Evolutionary conservation across 2,113 vertebrate genomes (phyloP), one percentile per base, ranked within the genome.

Genomic region (Oenanthe oenanthe): DNA sequence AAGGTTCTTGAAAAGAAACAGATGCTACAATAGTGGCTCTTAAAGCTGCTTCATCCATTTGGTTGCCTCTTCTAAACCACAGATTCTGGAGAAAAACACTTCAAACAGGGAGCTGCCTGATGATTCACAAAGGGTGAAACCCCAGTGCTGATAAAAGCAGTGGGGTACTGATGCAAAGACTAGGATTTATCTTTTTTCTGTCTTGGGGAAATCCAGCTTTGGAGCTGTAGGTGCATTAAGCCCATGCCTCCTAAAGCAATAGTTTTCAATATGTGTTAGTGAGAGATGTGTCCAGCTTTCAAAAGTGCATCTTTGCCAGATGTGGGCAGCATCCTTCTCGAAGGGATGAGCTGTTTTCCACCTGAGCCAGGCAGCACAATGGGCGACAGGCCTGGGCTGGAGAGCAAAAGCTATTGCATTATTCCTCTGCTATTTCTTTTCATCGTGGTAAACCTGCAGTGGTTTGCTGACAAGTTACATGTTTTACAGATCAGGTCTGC

Each of bases 401-500:
- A 79, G 71, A 79, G 38, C 7, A 0, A 4, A 67, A 66, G 45
- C 62, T 85, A 13, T 82, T 88, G 70, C 50, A 48, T 79, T 87
- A 43, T 75, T 36, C 12, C 7, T 79, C 57, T 75, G 61, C 65
- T 87, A 40, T 82, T 96, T 74, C 29, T 93, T 91, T 75, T 83
- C n/a, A 57, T 42, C 26, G 26, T 28, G 50, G 21, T 58, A 38
- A n/a, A n/a, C 78, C 74, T 79, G 2, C 20, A 32, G 25, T 62
- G 48, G 21, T 85, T 92, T 90, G 66, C 66, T 76, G 78, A 73
- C 88, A 73, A 75, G 34, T 63, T 92, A 10, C 29, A 15, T 79
- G 62, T 95, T 95, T 93, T 75, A 62, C 42, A 83, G 71, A 93
- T 94, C 62, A 79, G 32, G 50, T 75, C 67, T 85, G 21, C 90